Percentiles rank a stretch among this genome's conserved stretches.
Evolutionary conservation across 1,140 invertebrate genomes (phyloP).

Genomic region (Cotesia chilonis): DNA sequence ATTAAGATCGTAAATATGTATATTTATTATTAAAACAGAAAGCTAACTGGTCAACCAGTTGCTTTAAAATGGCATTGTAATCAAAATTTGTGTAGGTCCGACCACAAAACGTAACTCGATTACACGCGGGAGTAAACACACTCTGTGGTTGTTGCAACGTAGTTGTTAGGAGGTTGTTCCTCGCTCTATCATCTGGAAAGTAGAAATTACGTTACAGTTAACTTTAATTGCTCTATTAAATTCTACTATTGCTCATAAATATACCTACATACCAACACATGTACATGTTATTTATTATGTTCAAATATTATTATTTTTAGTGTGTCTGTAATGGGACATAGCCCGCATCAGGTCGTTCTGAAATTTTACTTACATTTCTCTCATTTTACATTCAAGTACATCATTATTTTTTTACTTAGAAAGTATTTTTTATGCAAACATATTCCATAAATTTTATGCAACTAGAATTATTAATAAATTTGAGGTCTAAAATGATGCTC

Average conservation of each 20-base stretch:
- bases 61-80: constrained; percentile 32
- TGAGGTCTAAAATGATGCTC: too few species aligned
- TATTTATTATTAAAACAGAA: not conserved
- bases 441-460: too few species aligned
- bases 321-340: not conserved
- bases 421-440: too few species aligned
- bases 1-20: not conserved
- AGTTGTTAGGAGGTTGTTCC: constrained; percentile 24
- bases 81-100: constrained; percentile 36
- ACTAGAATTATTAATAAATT: too few species aligned
- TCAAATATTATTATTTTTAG: not conserved
- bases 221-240: constrained; percentile 11
- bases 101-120: constrained; percentile 35
- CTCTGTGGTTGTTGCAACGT: constrained; percentile 18
- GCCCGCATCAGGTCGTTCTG: too few species aligned
- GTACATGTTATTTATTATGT: not conserved
- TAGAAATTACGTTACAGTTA: constrained; percentile 7
- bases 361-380: too few species aligned
- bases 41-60: constrained; percentile 38
- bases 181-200: constrained; percentile 27
- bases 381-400: too few species aligned
- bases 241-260: not conserved
- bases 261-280: not conserved
- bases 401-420: too few species aligned
- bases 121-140: constrained; percentile 35